Evolutionary conservation across 2,797 vertebrate species (phyloP).

Genomic region (Channa striata): DNA sequence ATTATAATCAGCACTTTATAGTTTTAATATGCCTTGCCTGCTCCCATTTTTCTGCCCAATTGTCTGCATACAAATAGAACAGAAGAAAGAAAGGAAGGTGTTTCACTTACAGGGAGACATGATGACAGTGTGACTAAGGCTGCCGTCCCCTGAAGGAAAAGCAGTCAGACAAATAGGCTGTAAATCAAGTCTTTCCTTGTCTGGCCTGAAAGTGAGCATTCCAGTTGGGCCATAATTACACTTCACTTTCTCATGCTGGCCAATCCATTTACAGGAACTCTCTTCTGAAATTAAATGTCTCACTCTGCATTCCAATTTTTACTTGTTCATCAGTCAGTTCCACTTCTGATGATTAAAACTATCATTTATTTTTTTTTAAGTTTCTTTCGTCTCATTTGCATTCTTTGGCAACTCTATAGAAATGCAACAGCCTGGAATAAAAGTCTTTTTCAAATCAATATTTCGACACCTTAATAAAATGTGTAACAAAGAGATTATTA

Average conservation of each 20-base stretch:
- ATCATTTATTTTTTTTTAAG: slow-evolving; percentile 35
- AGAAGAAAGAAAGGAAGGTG: background rate
- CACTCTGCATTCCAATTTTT: slow-evolving; percentile 25
- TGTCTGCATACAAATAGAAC: slow-evolving; percentile 17
- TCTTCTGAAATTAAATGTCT: slow-evolving; percentile 46
- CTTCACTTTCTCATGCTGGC: background rate
- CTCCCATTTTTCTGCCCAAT: background rate
- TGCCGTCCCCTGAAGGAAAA: slow-evolving; percentile 23
- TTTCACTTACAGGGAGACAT: slow-evolving; percentile 23
- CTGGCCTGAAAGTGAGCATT: background rate
- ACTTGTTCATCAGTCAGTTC: slow-evolving; percentile 29
- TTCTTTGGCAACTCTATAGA: background rate
- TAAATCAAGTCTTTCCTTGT: slow-evolving; percentile 42
- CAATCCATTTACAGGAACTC: slow-evolving; percentile 18
- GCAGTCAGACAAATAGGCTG: slow-evolving; percentile 14
- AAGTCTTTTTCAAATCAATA: too few species aligned
- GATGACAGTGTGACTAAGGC: slow-evolving; percentile 34
- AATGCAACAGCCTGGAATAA: background rate
- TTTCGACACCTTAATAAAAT: too few species aligned
- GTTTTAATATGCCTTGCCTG: slow-evolving; percentile 51
- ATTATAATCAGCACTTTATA: slow-evolving; percentile 65
- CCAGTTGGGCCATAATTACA: slow-evolving; percentile 3
- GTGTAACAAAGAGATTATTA: too few species aligned
- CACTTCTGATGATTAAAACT: slow-evolving; percentile 35
- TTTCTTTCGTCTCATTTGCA: slow-evolving; percentile 20